Base-by-base conservation (phyloP, 1,140 invertebrate genomes). In the Plectus sambesii region DNA sequence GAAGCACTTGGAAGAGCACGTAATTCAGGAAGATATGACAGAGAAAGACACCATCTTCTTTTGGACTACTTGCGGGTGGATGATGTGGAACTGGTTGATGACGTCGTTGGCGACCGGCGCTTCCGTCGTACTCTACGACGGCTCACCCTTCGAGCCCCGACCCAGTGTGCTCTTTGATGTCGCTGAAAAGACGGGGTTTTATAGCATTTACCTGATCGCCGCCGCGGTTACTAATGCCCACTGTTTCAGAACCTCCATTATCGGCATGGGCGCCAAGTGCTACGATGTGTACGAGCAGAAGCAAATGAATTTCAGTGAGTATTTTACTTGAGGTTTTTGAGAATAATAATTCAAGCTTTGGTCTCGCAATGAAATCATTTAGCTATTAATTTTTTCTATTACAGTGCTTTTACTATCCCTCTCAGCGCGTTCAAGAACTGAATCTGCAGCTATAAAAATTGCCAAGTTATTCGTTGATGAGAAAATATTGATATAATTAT, bases 51-150 rank as follows among this genome's bases (percentile, higher is more conserved):
- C 74, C n/a, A 73, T 79, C 49, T 64, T 78, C 17, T 79, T 77
- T 62, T 79, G 77, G 58, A 78, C 78, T 39, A 78, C 77, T 5
- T 75, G 74, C 33, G 78, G 78, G 22, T 79, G 77, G 78, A 79
- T 79, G 76, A 78, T 79, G 77, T 80, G 77, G 75, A 78, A 80
- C 61, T 79, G 77, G 76, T 48, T 76, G 42, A 64, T 75, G 15
- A 55, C 60, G 9, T 61, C 65, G 2, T 53, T 75, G 20, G 63
- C 63, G 23, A 59, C 72, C 4, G 78, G 78, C 5, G 70, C 73
- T 9, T 60, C 74, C n/a, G 70, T 79, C 36, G 73, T 79, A 12
- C 59, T 79, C 2, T 80, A 78, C 62, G 78, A 79, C 63, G 78
- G 78, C 17, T 76, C 75, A 26, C 78, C 78, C 5, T 59, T 76